These are phyloP conservation scores for Hydrolagus affinis DNA, from an alignment of 2,113 vertebrate genomes.

Conservation along the genomic window DNA sequence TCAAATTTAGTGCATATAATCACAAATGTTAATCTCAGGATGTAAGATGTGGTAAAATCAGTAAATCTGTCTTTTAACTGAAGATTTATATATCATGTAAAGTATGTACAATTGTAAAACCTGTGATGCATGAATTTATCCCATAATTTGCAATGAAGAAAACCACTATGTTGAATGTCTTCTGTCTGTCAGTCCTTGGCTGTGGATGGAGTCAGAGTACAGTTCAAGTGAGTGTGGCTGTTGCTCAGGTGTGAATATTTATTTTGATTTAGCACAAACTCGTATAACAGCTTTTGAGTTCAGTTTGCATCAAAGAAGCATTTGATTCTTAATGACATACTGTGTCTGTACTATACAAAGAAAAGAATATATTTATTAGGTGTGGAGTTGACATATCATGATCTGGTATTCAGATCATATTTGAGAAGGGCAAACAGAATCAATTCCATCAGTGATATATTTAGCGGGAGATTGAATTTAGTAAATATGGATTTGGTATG, in stretches of 20 bases:
- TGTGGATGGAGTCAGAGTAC: constrained; percentile 20
- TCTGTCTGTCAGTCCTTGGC: constrained; percentile 34
- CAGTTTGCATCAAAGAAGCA: constrained; percentile 16
- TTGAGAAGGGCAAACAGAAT: constrained; percentile 21
- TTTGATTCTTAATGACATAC: constrained; percentile 25
- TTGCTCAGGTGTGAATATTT: constrained; percentile 6
- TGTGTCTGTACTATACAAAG: constrained; percentile 31
- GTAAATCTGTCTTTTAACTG: constrained; percentile 73
- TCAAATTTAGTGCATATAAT: constrained; percentile 41
- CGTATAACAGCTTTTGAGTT: constrained; percentile 21
- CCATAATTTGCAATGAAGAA: constrained; percentile 41
- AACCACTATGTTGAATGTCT: constrained; percentile 47
- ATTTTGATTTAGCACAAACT: constrained; percentile 21
- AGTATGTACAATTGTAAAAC: constrained; percentile 69
- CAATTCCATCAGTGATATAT: constrained; percentile 27
- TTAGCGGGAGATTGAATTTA: not conserved
- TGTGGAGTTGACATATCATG: constrained; percentile 29
- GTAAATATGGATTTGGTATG: constrained; percentile 10
- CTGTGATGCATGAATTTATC: constrained; percentile 56
- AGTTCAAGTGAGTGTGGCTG: constrained; percentile 19
- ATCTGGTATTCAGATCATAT: constrained; percentile 30
- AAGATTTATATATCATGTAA: constrained; percentile 68
- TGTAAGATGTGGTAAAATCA: constrained; percentile 69
- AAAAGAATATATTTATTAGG: constrained; percentile 32
- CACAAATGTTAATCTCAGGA: constrained; percentile 62